Conservation (phyloP, 2,113 vertebrate genomes). For the Turdus rufiventris region DNA sequence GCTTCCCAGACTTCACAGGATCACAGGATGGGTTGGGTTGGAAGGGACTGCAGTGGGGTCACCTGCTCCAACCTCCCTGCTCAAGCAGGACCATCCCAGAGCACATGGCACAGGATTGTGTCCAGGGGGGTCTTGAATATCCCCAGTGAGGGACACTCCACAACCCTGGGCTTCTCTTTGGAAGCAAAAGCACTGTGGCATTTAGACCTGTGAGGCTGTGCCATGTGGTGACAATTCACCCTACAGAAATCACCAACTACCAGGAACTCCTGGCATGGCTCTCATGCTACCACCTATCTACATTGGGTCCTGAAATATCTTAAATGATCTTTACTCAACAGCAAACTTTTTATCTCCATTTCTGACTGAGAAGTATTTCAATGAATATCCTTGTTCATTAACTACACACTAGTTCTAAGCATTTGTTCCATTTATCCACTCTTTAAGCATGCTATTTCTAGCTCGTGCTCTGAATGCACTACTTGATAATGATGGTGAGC, state of each 20-base stretch:
- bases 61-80: background rate
- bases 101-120: background rate
- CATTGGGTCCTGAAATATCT: background rate
- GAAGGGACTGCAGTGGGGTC: background rate
- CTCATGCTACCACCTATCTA: background rate
- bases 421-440: background rate
- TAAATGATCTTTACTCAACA: background rate
- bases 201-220: background rate
- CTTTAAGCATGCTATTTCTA: background rate
- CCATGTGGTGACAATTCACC: background rate
- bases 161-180: background rate
- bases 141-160: background rate
- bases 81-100: background rate
- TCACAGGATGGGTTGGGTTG: too few species aligned
- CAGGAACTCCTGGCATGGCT: background rate
- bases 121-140: rapidly evolving
- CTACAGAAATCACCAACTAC: background rate
- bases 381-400: background rate
- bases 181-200: background rate
- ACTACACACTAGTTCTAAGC: background rate
- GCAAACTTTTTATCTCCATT: background rate
- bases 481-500: background rate
- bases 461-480: background rate
- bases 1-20: background rate
- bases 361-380: background rate